A percentile compares a stretch with the other conserved stretches of the same genome.
Conservation (phyloP, 2,888 invertebrate species). For the Axea sp. region DNA sequence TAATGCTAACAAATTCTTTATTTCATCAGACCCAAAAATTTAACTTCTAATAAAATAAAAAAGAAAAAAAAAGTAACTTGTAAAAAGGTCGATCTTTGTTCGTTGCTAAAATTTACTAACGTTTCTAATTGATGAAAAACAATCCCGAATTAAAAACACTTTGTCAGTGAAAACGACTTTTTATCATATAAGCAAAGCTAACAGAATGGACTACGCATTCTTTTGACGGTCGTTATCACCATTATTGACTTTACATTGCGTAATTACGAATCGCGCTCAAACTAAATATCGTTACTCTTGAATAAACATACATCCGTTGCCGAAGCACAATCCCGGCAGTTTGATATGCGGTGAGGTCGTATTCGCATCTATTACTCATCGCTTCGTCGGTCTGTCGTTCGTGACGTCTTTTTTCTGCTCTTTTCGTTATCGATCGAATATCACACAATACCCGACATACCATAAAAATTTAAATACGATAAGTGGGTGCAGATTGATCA, state of each 20-base stretch:
- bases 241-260: constrained; percentile 50
- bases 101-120: no score
- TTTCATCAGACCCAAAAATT: no score
- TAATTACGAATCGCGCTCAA: constrained; percentile 43
- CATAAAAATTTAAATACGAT: constrained; percentile 20
- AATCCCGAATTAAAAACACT: no score
- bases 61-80: no score
- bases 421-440: no score
- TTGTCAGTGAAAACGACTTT: no score
- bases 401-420: neutral
- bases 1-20: no score
- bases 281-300: constrained; percentile 45
- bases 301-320: constrained; percentile 54
- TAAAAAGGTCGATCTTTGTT: no score
- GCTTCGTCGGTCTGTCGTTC: constrained; percentile 3
- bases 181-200: neutral
- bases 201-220: constrained; percentile 5
- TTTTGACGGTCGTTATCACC: constrained; percentile 41
- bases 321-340: constrained; percentile 32
- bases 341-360: constrained; percentile 40
- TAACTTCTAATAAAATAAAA: no score
- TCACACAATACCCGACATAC: constrained; percentile 3
- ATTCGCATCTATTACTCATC: constrained; percentile 13
- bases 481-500: constrained; percentile 24
- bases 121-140: no score